Evolutionary conservation across 2,113 vertebrate genomes (phyloP), one percentile per base, ranked within the genome.

Genomic region (Anthoscopus minutus): DNA sequence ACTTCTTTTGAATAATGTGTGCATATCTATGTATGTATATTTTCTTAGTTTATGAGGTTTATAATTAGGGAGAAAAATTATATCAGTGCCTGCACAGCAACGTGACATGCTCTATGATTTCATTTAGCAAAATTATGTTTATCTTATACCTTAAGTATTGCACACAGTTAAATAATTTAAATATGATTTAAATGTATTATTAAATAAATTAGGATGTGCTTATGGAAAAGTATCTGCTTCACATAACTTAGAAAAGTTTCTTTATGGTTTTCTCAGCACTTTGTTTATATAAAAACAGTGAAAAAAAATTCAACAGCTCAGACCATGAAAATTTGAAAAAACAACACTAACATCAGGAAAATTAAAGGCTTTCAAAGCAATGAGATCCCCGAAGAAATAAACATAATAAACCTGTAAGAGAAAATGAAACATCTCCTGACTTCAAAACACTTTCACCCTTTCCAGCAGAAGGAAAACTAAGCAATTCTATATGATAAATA

Each of bases 41-140:
- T 96, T 97, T 96, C 70, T 94, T 95, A 87, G 85, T 94, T 94
- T 88, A 95, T 57, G 33, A 48, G 53, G 15, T 94, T 96, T 92
- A 67, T 92, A 84, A 89, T 96, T 81, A 87, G 48, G 70, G 53
- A 89, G 85, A 74, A 85, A 95, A 96, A 92, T 47, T 86, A 81
- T 92, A 91, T 90, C 77, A 42, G 61, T 76, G n/a, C 73, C 44
- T 76, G 77, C 65, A 61, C 37, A 85, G 89, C 87, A 86, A 82
- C 73, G 74, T 97, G 93, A 93, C 77, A 72, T 80, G 74, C 81
- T 95, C 89, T 93, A 27, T 93, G 83, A 93, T 93, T 94, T 93
- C 89, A 78, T 95, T 94, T 96, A 94, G 87, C n/a, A 87, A 93
- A 89, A 67, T 51, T 4, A 56, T 92, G 77, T 94, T 94, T 96